Evolutionary conservation across 2,113 vertebrate species (phyloP).

Genomic region (Oceanites oceanicus): DNA sequence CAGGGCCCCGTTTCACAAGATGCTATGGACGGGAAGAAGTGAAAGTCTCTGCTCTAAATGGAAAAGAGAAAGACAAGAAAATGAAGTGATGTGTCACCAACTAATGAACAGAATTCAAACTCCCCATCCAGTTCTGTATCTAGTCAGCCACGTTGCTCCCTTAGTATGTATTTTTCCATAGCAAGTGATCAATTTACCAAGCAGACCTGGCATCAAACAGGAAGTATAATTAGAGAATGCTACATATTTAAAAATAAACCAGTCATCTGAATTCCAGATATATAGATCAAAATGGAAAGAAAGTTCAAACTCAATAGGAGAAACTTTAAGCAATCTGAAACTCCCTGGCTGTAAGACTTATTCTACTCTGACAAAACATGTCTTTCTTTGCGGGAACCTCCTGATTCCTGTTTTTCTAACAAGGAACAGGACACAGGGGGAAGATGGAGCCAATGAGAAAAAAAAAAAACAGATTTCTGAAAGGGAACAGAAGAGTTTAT

Average conservation of each 20-base stretch:
- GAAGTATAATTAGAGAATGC: not conserved
- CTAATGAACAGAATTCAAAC: not conserved
- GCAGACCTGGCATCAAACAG: not conserved
- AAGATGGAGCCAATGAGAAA: not conserved
- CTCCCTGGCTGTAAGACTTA: not conserved
- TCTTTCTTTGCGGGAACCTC: not conserved
- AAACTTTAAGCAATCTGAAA: not conserved
- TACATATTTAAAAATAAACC: not conserved
- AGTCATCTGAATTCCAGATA: not conserved
- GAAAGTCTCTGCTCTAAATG: not conserved
- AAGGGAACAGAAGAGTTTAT: not conserved
- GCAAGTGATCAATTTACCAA: not conserved
- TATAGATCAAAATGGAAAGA: not conserved
- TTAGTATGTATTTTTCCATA: not conserved
- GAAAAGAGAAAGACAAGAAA: not conserved
- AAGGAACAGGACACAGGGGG: not conserved
- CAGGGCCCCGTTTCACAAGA: not conserved
- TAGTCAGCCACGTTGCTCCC: not conserved
- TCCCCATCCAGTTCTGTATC: not conserved
- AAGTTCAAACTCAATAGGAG: not conserved
- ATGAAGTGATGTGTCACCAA: not conserved
- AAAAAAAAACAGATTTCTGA: not conserved
- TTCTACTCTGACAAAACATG: not conserved
- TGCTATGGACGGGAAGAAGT: not conserved
- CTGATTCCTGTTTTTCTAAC: not conserved